Percentiles rank a stretch among this genome's conserved stretches.
Evolutionary conservation across 2,888 invertebrate species (phyloP).

Genomic region (Agrochola lota): DNA sequence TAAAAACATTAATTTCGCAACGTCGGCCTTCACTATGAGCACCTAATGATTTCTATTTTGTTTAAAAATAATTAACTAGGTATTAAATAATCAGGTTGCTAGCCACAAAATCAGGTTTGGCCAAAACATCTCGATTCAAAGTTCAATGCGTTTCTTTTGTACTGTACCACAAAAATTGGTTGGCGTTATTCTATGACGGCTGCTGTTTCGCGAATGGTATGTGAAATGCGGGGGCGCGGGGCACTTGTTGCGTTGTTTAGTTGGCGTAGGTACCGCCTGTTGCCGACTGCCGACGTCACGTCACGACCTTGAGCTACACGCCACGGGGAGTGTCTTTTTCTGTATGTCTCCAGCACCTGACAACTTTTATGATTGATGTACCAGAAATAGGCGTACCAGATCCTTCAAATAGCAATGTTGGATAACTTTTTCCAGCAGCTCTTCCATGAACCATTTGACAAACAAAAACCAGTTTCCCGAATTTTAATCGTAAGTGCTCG

Average conservation of each 20-base stretch:
- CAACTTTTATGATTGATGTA: constrained; percentile 27
- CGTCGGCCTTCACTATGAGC: not conserved
- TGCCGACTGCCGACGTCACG: constrained; percentile 84
- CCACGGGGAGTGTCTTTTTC: constrained; percentile 76
- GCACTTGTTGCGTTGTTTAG: constrained; percentile 90
- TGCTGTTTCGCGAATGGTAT: constrained; percentile 82
- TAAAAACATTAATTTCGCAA: constrained; percentile 16
- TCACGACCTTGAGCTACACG: constrained; percentile 82
- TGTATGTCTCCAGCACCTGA: constrained; percentile 65
- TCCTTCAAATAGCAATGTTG: not conserved
- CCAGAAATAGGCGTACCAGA: not conserved
- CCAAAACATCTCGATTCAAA: constrained; percentile 35
- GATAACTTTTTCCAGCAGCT: not conserved
- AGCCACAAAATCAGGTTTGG: constrained; percentile 3
- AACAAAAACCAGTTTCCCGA: constrained; percentile 19
- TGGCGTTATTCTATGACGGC: constrained; percentile 70
- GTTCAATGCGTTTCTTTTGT: constrained; percentile 43
- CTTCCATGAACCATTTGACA: constrained; percentile 25
- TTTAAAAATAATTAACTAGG: not conserved
- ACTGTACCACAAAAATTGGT: constrained; percentile 49
- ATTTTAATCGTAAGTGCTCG: constrained; percentile 7
- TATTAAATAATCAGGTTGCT: constrained; percentile 1
- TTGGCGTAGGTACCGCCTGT: constrained; percentile 84
- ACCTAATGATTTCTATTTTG: not conserved
- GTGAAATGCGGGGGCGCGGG: constrained; percentile 81